Evolutionary conservation across 2,888 invertebrate species (phyloP).

Genomic region (Dryococelus australis): DNA sequence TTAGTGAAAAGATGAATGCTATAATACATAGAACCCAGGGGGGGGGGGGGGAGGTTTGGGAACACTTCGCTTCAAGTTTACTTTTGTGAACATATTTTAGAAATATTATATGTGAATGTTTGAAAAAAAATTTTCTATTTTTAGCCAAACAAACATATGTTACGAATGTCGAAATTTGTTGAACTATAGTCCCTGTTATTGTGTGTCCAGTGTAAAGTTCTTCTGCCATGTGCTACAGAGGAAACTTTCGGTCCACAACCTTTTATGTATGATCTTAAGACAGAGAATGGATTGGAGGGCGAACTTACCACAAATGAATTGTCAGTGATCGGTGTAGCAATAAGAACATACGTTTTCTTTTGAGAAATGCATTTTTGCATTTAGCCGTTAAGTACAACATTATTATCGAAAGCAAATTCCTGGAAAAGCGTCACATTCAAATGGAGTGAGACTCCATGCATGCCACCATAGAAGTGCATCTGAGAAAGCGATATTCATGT

Average conservation of each 20-base stretch:
- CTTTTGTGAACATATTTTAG: no score
- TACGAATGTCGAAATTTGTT: no score
- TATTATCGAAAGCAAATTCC: no score
- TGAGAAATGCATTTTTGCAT: not conserved
- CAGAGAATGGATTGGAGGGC: not conserved
- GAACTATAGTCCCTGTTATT: not conserved
- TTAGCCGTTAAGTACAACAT: no score
- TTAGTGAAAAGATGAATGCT: no score
- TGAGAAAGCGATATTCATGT: not conserved
- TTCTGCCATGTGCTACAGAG: not conserved
- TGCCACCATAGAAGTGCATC: not conserved
- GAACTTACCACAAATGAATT: not conserved
- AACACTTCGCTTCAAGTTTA: no score
- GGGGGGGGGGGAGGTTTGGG: no score
- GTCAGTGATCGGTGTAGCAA: not conserved
- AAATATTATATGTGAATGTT: not conserved
- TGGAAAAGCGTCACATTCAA: no score
- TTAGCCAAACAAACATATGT: no score
- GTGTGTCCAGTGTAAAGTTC: not conserved
- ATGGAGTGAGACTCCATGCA: no score
- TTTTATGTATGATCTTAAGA: slow-evolving; percentile 5
- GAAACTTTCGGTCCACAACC: slow-evolving; percentile 6
- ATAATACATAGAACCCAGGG: no score
- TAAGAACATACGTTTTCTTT: not conserved
- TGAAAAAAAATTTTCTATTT: no score